Conservation (phyloP, 2,797 vertebrate genomes). For the Acipenser transmontanus region DNA sequence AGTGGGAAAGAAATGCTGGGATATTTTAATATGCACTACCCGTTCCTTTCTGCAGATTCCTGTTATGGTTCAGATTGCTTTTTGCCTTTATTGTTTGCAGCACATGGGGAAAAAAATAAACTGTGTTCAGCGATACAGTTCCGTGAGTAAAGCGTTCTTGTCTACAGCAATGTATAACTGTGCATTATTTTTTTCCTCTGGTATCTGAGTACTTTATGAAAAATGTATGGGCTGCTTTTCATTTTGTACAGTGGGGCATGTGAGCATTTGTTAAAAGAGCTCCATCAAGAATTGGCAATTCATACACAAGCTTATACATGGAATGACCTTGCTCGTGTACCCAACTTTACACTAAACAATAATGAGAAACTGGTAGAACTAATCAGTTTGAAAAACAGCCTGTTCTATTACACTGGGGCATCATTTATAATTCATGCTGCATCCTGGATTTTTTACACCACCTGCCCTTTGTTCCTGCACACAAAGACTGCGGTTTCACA, state of each 20-base stretch:
- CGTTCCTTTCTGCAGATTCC: too few relatives aligned
- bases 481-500: background rate
- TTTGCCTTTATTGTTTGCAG: background rate
- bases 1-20: too few relatives aligned
- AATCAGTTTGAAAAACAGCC: background rate
- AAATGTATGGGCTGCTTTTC: background rate
- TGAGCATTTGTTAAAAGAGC: slow-evolving; percentile 1
- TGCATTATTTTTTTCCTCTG: too few relatives aligned
- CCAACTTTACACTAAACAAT: background rate
- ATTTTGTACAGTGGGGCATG: background rate
- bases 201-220: background rate
- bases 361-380: background rate
- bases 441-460: background rate
- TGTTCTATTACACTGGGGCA: background rate
- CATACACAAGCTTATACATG: background rate
- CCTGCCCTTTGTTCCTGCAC: background rate
- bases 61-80: background rate
- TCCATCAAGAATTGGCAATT: background rate
- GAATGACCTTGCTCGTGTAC: background rate
- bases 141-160: background rate
- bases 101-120: background rate
- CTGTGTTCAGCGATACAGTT: background rate
- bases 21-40: too few relatives aligned
- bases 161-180: background rate
- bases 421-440: background rate